Evolutionary conservation across 2,113 vertebrate species (phyloP), one percentile per base, ranked within the genome.

Genomic region (Callipepla californica): DNA sequence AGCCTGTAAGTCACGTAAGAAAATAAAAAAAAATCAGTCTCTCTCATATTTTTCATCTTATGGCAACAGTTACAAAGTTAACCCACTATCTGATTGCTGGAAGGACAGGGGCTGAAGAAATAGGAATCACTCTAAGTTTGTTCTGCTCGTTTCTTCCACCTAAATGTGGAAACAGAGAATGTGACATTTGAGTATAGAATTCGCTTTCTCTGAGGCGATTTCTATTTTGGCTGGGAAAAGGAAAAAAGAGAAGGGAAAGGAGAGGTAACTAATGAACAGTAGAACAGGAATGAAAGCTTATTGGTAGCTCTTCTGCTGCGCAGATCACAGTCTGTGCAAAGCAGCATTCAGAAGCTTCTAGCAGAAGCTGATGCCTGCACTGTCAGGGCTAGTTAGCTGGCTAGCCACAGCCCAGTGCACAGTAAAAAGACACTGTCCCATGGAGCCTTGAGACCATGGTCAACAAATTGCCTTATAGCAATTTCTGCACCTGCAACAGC

Each of bases 381-480:
- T 76, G 21, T 32, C 66, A 55, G 38, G 30, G 15, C 34, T 59
- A 32, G 20, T 28, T 44, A 53, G 8, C 30, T 36, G 23, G 6
- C 57, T 4, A 5, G 47, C 63, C 6, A 6, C 20, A 36, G 3
- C 18, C 8, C 4, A 2, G 16, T 4, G 20, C 20, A 44, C 5
- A 8, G 32, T 25, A 67, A 59, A 79, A 62, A 17, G 5, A 11
- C 2, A 1, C 25, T 44, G 22, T 26, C 36, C 6, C 0, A 0
- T 15, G 21, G 14, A 84, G 44, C 19, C 47, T 6, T 45, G 40
- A 25, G 28, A 80, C 36, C 15, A 50, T 23, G 30, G 44, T 18
- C 38, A 75, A 28, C 4, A 13, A 45, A 12, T 7, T 45, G 28
- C 42, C 28, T 26, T 44, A 30, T 3, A 63, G 61, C n/a, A 86